These are phyloP conservation scores for Lasioglossum malachurum DNA, from an alignment of 2,888 invertebrate species.

Conservation along the genomic window DNA sequence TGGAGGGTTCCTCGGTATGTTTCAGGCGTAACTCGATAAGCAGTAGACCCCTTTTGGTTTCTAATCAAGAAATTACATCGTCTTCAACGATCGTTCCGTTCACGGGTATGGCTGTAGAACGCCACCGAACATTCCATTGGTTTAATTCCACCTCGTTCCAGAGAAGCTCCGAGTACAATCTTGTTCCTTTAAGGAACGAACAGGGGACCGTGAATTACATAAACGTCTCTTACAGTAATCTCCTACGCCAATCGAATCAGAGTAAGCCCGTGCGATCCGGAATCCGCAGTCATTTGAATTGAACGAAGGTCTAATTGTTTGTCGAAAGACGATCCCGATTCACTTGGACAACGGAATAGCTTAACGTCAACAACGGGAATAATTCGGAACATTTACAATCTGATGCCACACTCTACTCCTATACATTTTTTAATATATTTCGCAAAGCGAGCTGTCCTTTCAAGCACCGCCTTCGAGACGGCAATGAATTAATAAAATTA, in stretches of 20 bases:
- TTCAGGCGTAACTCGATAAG: background rate
- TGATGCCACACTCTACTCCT: background rate
- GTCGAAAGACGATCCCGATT: background rate
- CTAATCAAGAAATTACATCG: conserved; percentile 40
- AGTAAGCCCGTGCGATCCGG: conserved; percentile 54
- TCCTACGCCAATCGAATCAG: conserved; percentile 56
- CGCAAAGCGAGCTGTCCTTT: background rate
- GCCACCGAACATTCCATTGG: conserved; percentile 36
- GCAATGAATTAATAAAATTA: background rate
- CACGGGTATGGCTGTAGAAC: conserved; percentile 5
- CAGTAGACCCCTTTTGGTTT: background rate
- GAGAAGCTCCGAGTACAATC: conserved; percentile 22
- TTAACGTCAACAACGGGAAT: background rate
- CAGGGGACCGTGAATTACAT: conserved; percentile 56
- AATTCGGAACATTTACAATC: background rate
- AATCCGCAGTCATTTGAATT: conserved; percentile 45
- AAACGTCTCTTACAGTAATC: conserved; percentile 63
- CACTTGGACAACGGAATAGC: background rate
- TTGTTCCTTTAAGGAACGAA: conserved; percentile 54
- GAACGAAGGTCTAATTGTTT: conserved; percentile 34
- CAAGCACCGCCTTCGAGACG: background rate
- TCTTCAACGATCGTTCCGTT: conserved; percentile 17
- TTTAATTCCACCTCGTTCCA: conserved; percentile 49
- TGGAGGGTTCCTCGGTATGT: background rate
- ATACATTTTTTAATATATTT: background rate